A percentile compares a stretch with the other conserved stretches of the same genome.
phyloP scores from a whole-genome alignment of 2,888 invertebrate species.

The Xylophagus ater region DNA sequence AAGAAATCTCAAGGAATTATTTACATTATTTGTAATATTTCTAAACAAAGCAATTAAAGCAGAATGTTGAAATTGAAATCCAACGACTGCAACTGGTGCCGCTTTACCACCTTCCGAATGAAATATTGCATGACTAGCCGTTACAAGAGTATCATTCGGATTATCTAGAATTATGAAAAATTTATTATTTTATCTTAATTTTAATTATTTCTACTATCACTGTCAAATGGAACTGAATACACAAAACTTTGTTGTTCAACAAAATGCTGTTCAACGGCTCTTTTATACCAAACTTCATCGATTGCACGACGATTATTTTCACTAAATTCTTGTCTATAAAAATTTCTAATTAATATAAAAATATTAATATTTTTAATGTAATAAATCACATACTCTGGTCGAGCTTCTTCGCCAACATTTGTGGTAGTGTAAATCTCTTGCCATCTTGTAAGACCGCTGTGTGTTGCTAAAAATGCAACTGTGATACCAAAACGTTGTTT shows the following conservation, averaged over 20 bases:
- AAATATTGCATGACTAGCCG: slow-evolving; percentile 77
- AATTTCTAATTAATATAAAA: background rate
- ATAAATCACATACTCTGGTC: slow-evolving; percentile 30
- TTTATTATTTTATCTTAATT: slow-evolving; percentile 1
- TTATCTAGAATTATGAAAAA: slow-evolving; percentile 23
- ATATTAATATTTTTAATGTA: slow-evolving; percentile 1
- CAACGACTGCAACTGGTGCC: slow-evolving; percentile 57
- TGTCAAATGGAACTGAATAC: slow-evolving; percentile 63
- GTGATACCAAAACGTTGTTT: slow-evolving; percentile 75
- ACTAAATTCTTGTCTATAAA: slow-evolving; percentile 56
- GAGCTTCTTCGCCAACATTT: slow-evolving; percentile 41
- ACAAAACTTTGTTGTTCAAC: slow-evolving; percentile 69
- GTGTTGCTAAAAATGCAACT: slow-evolving; percentile 78
- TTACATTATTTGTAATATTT: slow-evolving; percentile 65
- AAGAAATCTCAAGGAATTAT: slow-evolving; percentile 21
- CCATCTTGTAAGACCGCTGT: slow-evolving; percentile 84
- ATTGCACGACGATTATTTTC: slow-evolving; percentile 64
- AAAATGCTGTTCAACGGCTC: slow-evolving; percentile 78
- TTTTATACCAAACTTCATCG: slow-evolving; percentile 80
- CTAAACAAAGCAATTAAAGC: slow-evolving; percentile 65
- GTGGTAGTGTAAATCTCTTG: slow-evolving; percentile 59
- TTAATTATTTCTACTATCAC: slow-evolving; percentile 28
- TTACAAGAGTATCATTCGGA: slow-evolving; percentile 55
- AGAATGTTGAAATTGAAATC: slow-evolving; percentile 72
- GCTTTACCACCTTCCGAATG: slow-evolving; percentile 47